Evolutionary conservation across 1,140 invertebrate species (phyloP), one percentile per base, ranked within the genome.

Genomic region (Bombus breviceps): DNA sequence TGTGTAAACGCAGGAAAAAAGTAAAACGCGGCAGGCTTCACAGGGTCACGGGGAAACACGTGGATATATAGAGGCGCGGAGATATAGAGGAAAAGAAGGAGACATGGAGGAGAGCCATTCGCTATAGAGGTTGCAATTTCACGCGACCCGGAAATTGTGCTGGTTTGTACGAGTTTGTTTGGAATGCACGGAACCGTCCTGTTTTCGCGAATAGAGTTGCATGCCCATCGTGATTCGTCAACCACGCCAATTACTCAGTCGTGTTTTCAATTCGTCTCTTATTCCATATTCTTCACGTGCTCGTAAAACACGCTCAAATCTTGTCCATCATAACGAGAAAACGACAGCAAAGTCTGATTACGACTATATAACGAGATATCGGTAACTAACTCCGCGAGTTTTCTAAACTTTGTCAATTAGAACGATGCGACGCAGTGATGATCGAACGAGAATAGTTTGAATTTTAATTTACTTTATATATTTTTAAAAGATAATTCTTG

Each of bases 151-250:
- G 88, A 90, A 87, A 90, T 87, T 86, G 86, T 83, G 81, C 62
- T 28, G 85, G 85, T 88, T 85, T 79, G 79, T 87, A 80, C 89
- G 82, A 86, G 87, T 87, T 89, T 90, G 81, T 87, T 88, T 83
- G 76, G 75, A 87, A 88, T 81, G 81, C 62, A 80, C 79, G 41
- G 62, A 73, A 64, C 76, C 78, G 57, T 72, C 37, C 64, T 22
- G 39, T n/a, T 28, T 22, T 85, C 28, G 37, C 59, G 72, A 86
- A 86, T 69, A 68, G 69, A 59, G 81, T 87, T 77, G 80, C 88
- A 57, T 72, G 82, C 74, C 79, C 66, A 32, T 34, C 57, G 82
- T 78, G 86, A 88, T 86, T 86, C 85, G 80, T 86, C 69, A 69
- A 68, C 47, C 59, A 41, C 64, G 75, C 57, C 85, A 81, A 89